Conservation (phyloP, 2,797 vertebrate species). For the Spheniscus humboldti region DNA sequence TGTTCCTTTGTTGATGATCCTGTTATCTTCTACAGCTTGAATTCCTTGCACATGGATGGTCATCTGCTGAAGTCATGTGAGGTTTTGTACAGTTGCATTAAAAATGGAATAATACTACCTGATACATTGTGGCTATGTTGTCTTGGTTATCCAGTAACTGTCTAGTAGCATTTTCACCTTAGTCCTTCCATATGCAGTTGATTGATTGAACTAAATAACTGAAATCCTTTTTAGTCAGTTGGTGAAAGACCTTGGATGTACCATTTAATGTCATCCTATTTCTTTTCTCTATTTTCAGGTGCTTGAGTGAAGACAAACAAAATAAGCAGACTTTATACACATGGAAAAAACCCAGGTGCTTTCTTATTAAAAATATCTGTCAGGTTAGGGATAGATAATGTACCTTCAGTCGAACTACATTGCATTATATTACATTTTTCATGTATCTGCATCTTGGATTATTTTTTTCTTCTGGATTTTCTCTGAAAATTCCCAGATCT, state of each 20-base stretch:
- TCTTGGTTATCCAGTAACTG: neutral
- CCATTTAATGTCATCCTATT: neutral
- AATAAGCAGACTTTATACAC: neutral
- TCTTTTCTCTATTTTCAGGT: neutral
- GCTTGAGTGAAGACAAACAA: neutral
- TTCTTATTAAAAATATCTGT: neutral
- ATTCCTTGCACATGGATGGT: neutral
- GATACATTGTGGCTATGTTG: neutral
- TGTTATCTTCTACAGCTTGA: neutral
- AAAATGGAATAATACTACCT: neutral
- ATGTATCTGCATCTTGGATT: neutral
- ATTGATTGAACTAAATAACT: neutral
- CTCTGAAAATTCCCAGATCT: neutral
- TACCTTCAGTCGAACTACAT: neutral
- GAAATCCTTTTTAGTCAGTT: neutral
- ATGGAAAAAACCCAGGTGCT: accelerated
- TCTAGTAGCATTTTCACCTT: neutral
- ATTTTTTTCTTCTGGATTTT: neutral
- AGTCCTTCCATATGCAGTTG: neutral
- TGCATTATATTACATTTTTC: neutral
- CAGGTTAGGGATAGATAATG: neutral
- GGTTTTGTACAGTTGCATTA: neutral
- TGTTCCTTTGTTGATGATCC: neutral
- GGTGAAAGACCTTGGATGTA: neutral
- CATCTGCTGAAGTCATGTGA: neutral